A percentile compares a stretch with the other conserved stretches of the same genome.
Conservation (phyloP, 1,140 invertebrate genomes). For the Scaptomyza graminum region DNA sequence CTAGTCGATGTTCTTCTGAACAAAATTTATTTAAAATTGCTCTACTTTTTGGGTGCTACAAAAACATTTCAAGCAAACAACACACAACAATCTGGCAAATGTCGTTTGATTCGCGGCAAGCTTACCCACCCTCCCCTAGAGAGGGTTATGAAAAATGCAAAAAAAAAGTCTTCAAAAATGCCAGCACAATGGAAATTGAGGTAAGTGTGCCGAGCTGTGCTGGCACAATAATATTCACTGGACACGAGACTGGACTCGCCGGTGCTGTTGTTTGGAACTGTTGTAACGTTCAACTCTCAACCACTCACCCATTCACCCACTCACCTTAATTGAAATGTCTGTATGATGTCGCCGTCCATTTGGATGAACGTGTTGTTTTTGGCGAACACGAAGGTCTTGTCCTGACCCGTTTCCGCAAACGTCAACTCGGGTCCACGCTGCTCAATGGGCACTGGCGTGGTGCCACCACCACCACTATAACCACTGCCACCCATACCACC, state of each 20-base stretch:
- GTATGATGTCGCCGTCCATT: conserved; percentile 92
- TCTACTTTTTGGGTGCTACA: conserved; percentile 26
- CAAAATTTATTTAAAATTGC: background rate
- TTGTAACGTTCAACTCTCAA: too few relatives aligned
- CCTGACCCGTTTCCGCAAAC: conserved; percentile 91
- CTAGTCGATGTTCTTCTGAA: background rate
- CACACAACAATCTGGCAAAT: conserved; percentile 66
- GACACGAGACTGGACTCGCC: conserved; percentile 1
- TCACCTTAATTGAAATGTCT: conserved; percentile 93
- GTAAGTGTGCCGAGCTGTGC: conserved; percentile 33
- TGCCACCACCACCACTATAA: conserved; percentile 48
- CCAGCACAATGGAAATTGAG: conserved; percentile 44
- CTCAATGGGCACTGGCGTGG: conserved; percentile 87
- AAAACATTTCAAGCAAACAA: conserved; percentile 45
- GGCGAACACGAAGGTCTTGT: conserved; percentile 93
- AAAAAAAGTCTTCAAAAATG: conserved; percentile 50
- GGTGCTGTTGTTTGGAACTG: too few relatives aligned
- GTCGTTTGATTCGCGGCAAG: conserved; percentile 36
- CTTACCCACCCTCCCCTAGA: background rate
- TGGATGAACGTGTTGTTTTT: conserved; percentile 94
- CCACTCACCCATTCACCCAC: conserved; percentile 31
- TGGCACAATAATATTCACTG: background rate
- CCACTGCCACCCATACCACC: conserved; percentile 18
- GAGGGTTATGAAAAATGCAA: conserved; percentile 56
- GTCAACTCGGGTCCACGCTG: conserved; percentile 90